Evolutionary conservation across 2,113 vertebrate genomes (phyloP), one percentile per base, ranked within the genome.

Genomic region (Dromas ardeola): DNA sequence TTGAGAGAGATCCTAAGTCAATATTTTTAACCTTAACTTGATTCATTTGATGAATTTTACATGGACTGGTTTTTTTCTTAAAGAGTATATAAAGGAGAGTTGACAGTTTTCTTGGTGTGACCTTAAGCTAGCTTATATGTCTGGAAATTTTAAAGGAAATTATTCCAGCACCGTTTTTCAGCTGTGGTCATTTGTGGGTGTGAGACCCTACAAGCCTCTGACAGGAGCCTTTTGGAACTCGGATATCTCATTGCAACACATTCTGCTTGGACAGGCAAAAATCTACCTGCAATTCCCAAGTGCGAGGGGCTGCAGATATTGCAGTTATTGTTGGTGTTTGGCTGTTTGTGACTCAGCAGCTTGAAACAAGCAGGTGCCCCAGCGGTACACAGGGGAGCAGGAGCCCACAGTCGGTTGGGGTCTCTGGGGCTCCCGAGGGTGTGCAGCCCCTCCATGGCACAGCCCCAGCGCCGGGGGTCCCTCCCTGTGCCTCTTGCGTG

Each of bases 401-500:
- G 52, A 52, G 7, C 3, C 69, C 38, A 18, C 1, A 0, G 16
- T 34, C 2, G 0, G 32, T 32, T 1, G 6, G 43, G 21, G 36
- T 59, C 66, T 6, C 0, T 4, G 53, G 43, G 47, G 70, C 12
- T 66, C 53, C 22, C 42, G 0, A 5, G 27, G 50, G 13, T 9
- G 22, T 5, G 49, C 56, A 53, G 79, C 43, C n/a, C 36, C 65
- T 40, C 55, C 15, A 6, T 4, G 5, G 63, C 36, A 43, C 36
- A 43, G 16, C 21, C 34, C 27, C 4, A 7, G 47, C 47, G 16
- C 45, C 4, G 15, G 5, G 65, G 47, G 29, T 55, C 78, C 45
- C 22, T 61, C 26, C 23, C 12, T 13, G 69, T 5, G 4, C 45
- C 20, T 63, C 36, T 8, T 15, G 55, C 6, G 5, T 40, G 13